Conservation (phyloP, 2,797 vertebrate genomes). For the Centropyge bicolor region DNA sequence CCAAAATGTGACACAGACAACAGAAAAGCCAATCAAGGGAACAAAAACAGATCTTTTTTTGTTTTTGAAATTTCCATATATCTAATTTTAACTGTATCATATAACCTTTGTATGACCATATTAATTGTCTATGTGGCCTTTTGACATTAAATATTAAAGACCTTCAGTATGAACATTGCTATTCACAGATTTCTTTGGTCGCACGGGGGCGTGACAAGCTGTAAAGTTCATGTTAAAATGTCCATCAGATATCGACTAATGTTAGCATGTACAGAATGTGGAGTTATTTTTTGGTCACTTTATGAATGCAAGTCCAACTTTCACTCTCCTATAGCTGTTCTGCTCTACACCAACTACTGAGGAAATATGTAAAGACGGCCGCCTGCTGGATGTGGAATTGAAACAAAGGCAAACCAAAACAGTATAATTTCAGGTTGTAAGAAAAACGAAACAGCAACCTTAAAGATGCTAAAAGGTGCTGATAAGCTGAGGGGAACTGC, state of each 20-base stretch:
- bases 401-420: constrained; percentile 11
- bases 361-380: background rate
- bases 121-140: background rate
- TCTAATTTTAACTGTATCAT: background rate
- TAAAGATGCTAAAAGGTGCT: background rate
- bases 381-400: background rate
- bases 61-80: background rate
- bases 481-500: background rate
- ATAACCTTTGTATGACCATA: background rate
- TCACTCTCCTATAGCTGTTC: background rate
- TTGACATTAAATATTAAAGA: background rate
- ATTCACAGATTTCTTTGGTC: background rate
- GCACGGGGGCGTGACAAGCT: no score
- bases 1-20: background rate
- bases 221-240: background rate
- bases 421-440: background rate
- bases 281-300: background rate
- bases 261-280: no score
- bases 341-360: background rate
- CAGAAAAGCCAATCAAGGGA: background rate
- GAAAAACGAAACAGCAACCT: background rate
- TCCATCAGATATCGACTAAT: background rate
- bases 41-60: background rate
- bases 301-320: background rate
- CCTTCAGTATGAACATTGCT: background rate